Evolutionary conservation across 2,888 invertebrate genomes (phyloP).

Genomic region (Congeria kusceri): DNA sequence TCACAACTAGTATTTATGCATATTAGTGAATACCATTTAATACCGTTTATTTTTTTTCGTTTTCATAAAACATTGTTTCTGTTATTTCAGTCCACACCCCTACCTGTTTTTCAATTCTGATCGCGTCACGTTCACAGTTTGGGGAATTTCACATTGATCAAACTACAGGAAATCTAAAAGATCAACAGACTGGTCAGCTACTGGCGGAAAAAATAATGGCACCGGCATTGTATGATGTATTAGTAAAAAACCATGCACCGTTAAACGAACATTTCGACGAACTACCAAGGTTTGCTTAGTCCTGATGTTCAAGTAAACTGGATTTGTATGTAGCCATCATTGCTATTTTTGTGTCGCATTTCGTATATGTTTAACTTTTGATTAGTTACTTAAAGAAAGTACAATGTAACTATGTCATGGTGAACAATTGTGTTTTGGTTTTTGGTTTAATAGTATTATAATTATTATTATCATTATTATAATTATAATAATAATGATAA

Average conservation of each 20-base stretch:
- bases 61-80: too few species aligned
- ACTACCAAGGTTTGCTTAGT: constrained; percentile 69
- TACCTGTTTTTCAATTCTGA: constrained; percentile 83
- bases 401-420: too few species aligned
- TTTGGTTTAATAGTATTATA: too few species aligned
- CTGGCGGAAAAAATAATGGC: constrained; percentile 73
- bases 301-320: background rate
- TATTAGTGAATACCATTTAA: too few species aligned
- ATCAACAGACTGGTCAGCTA: constrained; percentile 72
- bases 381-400: too few species aligned
- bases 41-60: too few species aligned
- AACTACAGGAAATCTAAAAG: constrained; percentile 75
- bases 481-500: too few species aligned
- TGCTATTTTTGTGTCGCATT: background rate
- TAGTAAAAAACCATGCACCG: constrained; percentile 75
- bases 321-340: background rate
- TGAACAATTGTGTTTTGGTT: too few species aligned
- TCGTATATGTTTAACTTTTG: too few species aligned
- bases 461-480: too few species aligned
- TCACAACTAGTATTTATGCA: too few species aligned
- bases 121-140: constrained; percentile 79
- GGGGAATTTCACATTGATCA: constrained; percentile 80
- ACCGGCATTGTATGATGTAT: constrained; percentile 69
- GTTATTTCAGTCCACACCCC: constrained; percentile 81
- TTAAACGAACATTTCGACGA: constrained; percentile 80